Conservation (phyloP, 2,888 invertebrate species). For the Oscheius sp. region DNA sequence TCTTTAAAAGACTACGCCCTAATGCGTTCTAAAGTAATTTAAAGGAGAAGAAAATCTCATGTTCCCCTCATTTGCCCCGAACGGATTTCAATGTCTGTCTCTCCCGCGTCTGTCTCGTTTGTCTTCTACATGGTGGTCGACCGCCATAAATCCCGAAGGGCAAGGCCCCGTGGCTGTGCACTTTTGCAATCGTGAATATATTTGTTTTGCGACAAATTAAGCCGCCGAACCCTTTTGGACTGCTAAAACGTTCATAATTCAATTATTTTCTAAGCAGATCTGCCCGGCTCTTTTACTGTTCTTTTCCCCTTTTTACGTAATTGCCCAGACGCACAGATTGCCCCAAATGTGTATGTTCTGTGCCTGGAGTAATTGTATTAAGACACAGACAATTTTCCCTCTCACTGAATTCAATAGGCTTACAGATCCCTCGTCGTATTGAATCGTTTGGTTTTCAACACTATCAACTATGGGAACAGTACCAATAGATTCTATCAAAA, state of each 20-base stretch:
- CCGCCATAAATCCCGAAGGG: constrained; percentile 32
- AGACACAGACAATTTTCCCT: too few relatives aligned
- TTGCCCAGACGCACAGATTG: neutral
- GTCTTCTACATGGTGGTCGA: constrained; percentile 34
- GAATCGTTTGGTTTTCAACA: too few relatives aligned
- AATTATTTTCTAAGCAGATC: constrained; percentile 25
- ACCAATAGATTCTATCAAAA: too few relatives aligned
- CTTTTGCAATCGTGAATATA: constrained; percentile 34
- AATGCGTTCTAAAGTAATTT: neutral
- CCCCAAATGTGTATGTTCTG: neutral
- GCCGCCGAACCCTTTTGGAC: constrained; percentile 27
- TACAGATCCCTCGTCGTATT: too few relatives aligned
- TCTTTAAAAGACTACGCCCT: too few relatives aligned
- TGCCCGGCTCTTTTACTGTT: constrained; percentile 6
- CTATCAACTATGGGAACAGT: too few relatives aligned
- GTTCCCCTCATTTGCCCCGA: neutral
- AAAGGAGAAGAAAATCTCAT: neutral
- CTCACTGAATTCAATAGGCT: too few relatives aligned
- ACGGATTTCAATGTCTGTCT: constrained; percentile 10
- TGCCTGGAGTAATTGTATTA: too few relatives aligned
- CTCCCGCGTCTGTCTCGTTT: constrained; percentile 24
- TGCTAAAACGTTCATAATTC: constrained; percentile 27
- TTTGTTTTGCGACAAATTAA: constrained; percentile 37
- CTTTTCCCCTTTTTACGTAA: neutral
- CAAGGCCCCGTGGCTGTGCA: constrained; percentile 31